Percentiles rank a stretch among this genome's conserved stretches.
phyloP scores from a whole-genome alignment of 2,797 vertebrate species.

The Mionectes olivaceus region DNA sequence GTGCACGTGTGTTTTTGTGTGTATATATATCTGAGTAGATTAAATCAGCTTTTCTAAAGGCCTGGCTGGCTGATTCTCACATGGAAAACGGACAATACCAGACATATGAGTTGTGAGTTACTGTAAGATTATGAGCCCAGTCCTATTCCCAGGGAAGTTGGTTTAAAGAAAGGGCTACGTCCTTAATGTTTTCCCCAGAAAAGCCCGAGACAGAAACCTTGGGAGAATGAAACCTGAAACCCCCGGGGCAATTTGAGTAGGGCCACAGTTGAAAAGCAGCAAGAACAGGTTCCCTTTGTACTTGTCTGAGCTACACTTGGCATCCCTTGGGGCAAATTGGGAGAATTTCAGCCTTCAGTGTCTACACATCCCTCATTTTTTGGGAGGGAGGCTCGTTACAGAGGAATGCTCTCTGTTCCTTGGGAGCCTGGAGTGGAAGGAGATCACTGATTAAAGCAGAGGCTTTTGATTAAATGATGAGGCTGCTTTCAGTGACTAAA shows the following conservation, averaged over 20 bases:
- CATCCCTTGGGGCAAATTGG: conserved; percentile 60
- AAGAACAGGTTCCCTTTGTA: conserved; percentile 72
- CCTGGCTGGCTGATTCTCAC: not conserved
- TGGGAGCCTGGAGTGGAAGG: conserved; percentile 30
- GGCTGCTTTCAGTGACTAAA: conserved; percentile 15
- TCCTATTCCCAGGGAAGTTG: conserved; percentile 23
- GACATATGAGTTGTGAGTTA: not conserved
- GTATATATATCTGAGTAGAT: not conserved
- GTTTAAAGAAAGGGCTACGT: conserved; percentile 14
- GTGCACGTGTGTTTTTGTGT: not conserved
- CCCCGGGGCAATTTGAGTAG: conserved; percentile 16
- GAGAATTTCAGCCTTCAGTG: conserved; percentile 46
- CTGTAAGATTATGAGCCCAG: conserved; percentile 7
- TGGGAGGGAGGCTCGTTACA: conserved; percentile 32
- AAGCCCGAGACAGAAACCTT: conserved; percentile 60
- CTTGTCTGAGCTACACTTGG: conserved; percentile 49
- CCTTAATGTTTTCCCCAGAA: conserved; percentile 66
- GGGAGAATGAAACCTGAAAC: conserved; percentile 65
- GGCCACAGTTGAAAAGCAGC: conserved; percentile 54
- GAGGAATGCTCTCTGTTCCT: conserved; percentile 59
- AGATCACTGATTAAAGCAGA: conserved; percentile 58
- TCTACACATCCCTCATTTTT: conserved; percentile 63
- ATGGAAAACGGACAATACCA: conserved; percentile 21
- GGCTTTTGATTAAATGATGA: conserved; percentile 36
- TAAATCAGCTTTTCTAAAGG: not conserved